These are phyloP conservation scores for Herpetotheres cachinnans DNA, from an alignment of 2,113 vertebrate species.

Conservation along the genomic window DNA sequence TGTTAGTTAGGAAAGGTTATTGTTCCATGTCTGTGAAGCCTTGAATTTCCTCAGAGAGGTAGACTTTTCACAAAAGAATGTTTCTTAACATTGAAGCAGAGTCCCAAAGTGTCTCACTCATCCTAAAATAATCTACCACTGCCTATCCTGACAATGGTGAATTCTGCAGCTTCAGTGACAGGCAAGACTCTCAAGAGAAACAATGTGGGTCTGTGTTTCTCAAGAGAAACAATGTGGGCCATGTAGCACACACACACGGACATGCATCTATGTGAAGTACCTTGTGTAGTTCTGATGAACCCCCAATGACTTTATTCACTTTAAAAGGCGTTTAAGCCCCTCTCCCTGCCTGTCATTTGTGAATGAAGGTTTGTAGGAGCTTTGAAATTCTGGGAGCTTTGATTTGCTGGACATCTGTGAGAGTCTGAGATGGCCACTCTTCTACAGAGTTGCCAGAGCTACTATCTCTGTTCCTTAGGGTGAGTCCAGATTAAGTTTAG, in stretches of 20 bases:
- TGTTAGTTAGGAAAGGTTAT: not conserved
- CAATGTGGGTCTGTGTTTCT: accelerated
- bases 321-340: not conserved
- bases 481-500: not conserved
- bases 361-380: not conserved
- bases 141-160: not conserved
- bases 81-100: not conserved
- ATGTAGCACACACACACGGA: not conserved
- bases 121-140: not conserved
- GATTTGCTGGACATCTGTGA: not conserved
- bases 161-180: not conserved
- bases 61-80: not conserved
- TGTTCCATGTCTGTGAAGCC: not conserved
- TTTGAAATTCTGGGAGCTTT: not conserved
- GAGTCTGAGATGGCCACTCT: not conserved
- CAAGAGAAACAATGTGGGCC: not conserved
- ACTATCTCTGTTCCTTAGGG: not conserved
- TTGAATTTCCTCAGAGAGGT: not conserved
- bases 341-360: not conserved
- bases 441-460: not conserved
- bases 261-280: not conserved
- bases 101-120: not conserved
- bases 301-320: not conserved
- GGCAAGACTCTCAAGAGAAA: not conserved
- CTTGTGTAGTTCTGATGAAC: not conserved